A percentile compares a stretch with the other conserved stretches of the same genome.
Evolutionary conservation across 2,113 vertebrate species (phyloP).

Genomic region (Origma solitaria): DNA sequence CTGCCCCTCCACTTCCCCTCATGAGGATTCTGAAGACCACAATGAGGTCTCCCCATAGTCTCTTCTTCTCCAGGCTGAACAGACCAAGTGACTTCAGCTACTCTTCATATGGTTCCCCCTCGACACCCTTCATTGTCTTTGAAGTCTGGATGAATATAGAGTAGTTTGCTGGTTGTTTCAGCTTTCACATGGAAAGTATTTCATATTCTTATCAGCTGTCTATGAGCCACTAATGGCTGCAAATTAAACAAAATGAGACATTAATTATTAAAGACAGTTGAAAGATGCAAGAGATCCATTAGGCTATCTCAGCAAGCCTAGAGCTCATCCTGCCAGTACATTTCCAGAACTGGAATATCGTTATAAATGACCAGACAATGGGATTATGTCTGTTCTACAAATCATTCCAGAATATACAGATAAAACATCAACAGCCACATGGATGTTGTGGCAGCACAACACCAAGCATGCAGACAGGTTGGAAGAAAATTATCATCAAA

Average conservation of each 20-base stretch:
- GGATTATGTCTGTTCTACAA: background rate
- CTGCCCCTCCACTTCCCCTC: background rate
- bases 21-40: accelerated
- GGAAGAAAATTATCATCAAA: background rate
- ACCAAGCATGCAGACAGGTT: background rate
- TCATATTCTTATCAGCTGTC: background rate
- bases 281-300: background rate
- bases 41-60: background rate
- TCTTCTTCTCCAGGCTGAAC: background rate
- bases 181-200: background rate
- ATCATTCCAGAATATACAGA: background rate
- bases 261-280: background rate
- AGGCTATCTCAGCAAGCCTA: background rate
- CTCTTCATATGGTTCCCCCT: accelerated
- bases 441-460: background rate
- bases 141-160: background rate
- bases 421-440: background rate
- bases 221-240: background rate
- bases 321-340: background rate
- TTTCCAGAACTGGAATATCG: background rate
- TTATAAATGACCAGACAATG: background rate
- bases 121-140: background rate
- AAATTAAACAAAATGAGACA: background rate
- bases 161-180: background rate
- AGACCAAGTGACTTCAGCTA: background rate